phyloP scores from a whole-genome alignment of 2,888 invertebrate species.

The Azorinus chamasolen region DNA sequence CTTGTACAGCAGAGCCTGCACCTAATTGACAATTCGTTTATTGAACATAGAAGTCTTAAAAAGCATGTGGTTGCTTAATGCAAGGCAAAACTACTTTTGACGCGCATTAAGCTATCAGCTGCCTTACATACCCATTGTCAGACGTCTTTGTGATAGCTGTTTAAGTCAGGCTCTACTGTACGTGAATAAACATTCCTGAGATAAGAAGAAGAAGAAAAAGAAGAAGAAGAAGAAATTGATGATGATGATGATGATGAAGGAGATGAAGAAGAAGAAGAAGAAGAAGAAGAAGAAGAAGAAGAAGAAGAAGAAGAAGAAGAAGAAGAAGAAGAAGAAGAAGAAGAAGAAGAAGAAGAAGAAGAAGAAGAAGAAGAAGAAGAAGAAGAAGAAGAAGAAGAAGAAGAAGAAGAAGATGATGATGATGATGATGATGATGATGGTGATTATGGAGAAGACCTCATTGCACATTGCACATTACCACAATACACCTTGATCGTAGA shows the following conservation, averaged over 20 bases:
- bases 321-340: conserved; percentile 17
- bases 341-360: conserved; percentile 16
- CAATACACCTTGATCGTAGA: too few species aligned
- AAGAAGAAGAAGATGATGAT: background rate
- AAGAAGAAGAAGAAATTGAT: conserved; percentile 15
- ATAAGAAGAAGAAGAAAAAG: conserved; percentile 17
- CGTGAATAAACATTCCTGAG: background rate
- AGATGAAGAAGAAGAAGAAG: conserved; percentile 16
- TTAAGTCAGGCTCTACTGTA: too few species aligned
- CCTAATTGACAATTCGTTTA: too few species aligned
- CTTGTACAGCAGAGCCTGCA: too few species aligned
- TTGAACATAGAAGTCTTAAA: too few species aligned
- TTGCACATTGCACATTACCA: too few species aligned
- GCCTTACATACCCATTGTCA: too few species aligned
- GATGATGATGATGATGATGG: background rate
- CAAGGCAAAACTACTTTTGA: too few species aligned
- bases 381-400: conserved; percentile 5
- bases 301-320: conserved; percentile 15
- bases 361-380: conserved; percentile 12
- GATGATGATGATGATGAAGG: conserved; percentile 13
- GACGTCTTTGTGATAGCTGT: too few species aligned
- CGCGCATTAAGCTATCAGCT: too few species aligned
- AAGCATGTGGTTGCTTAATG: too few species aligned
- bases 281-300: conserved; percentile 9
- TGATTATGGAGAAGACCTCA: background rate